Base-by-base conservation (phyloP, 2,797 vertebrate species). In the Periparus ater region DNA sequence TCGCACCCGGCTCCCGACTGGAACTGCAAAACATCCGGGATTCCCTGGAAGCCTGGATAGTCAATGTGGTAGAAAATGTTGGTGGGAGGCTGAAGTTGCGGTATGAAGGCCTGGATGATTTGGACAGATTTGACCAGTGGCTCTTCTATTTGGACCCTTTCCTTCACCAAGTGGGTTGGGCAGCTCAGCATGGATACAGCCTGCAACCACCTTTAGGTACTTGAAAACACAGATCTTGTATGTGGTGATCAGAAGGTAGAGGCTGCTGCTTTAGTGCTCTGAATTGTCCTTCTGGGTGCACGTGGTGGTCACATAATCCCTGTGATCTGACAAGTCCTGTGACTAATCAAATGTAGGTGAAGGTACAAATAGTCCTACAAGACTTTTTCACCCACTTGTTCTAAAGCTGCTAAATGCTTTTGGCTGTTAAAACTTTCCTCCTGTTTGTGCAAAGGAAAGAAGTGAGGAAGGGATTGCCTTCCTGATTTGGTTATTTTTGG, bases 151-250 rank as follows among this genome's bases (percentile, higher is more conserved):
- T 99, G 95, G 98, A 99, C 97, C 99, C 99, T 15, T 98, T 98
- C 89, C 98, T 99, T 91, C 99, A 99, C 97, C 98, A 99, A 67
- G 97, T 99, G 18, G 99, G 99, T 48, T 99, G 99, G 99, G 98
- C 99, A 90, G 96, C 98, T 96, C 98, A 99, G 34, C 98, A 98
- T 6, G 98, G 98, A 79, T 98, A 98, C 83, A 97, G 97, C 75
- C 97, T 99, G 88, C 98, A 98, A 73, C 99, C 99, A 44, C 99
- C 99, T 67, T 92, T 90, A 98, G 99, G 99, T 99, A 97, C 80
- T 65, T 83, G 88, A 23, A 51, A 79, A 20, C 14, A 15, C 60
- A 0, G 21, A 10, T 65, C 22, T 77, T 68, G 32, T 53, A 2
- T 20, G 5, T 48, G 27, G 16, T 50, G 38, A 22, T 62, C 58